These are phyloP conservation scores for Dione vanillae DNA, from an alignment of 2,888 invertebrate genomes.

Conservation along the genomic window DNA sequence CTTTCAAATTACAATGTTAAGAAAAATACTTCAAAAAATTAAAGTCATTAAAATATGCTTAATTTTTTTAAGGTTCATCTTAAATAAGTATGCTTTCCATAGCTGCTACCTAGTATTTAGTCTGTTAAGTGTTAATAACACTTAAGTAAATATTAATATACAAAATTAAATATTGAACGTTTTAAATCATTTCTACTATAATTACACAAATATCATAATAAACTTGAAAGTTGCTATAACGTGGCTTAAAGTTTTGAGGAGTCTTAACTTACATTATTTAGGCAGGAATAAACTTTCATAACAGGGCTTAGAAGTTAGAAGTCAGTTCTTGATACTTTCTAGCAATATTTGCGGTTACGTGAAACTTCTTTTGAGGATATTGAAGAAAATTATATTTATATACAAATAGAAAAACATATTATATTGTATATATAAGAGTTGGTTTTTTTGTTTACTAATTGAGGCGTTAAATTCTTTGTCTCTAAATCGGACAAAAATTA, in stretches of 20 bases:
- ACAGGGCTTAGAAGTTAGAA: constrained; percentile 40
- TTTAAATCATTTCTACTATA: neutral
- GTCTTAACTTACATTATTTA: constrained; percentile 36
- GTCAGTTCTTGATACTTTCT: constrained; percentile 21
- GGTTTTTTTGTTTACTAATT: no score
- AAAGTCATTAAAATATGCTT: no score
- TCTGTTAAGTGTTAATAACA: no score
- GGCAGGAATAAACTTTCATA: constrained; percentile 37
- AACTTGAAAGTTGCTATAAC: constrained; percentile 16
- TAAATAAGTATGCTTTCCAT: no score
- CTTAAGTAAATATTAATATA: neutral
- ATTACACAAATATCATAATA: constrained; percentile 2
- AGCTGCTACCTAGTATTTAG: no score
- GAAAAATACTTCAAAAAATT: no score
- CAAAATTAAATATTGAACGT: neutral
- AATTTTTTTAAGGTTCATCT: no score
- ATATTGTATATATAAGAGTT: no score
- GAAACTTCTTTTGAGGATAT: constrained; percentile 23
- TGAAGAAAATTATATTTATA: neutral
- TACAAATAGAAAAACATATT: no score
- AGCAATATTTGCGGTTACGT: constrained; percentile 29
- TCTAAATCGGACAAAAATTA: no score
- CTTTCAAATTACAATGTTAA: no score
- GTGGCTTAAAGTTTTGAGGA: constrained; percentile 30
- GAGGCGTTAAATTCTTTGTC: no score